A percentile compares a stretch with the other conserved stretches of the same genome.
These are phyloP conservation scores for Ladona fulva DNA, from an alignment of 1,140 invertebrate species.

Conservation along the genomic window DNA sequence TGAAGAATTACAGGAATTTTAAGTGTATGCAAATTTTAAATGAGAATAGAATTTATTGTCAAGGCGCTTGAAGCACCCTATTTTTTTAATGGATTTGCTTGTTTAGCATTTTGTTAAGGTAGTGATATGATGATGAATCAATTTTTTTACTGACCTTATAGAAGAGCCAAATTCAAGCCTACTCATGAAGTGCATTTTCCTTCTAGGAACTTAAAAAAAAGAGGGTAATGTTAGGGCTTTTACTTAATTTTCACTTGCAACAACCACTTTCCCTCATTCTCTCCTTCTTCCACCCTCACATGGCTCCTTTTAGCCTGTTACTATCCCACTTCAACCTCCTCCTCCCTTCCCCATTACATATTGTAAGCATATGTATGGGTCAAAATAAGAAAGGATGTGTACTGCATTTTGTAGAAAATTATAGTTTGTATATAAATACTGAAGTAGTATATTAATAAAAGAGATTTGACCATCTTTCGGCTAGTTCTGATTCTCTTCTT, in stretches of 20 bases:
- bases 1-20: not conserved
- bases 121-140: not conserved
- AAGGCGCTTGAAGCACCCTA: not conserved
- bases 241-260: not conserved
- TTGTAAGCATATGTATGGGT: conserved; percentile 5
- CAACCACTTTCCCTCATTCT: not conserved
- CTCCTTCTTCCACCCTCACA: not conserved
- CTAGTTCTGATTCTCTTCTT: not conserved
- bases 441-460: conserved; percentile 4
- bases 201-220: not conserved
- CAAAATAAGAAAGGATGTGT: conserved; percentile 10
- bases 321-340: not conserved
- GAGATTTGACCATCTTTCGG: not conserved
- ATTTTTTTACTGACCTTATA: not conserved
- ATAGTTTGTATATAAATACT: conserved; percentile 11
- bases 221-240: not conserved
- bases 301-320: not conserved
- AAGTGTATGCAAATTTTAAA: not conserved
- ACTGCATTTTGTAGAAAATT: conserved; percentile 10
- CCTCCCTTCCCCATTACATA: not conserved
- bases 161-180: not conserved
- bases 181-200: not conserved
- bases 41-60: not conserved
- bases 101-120: not conserved
- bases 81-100: not conserved